These are phyloP conservation scores for Tachina lurida DNA, from an alignment of 2,888 invertebrate species.

Conservation along the genomic window DNA sequence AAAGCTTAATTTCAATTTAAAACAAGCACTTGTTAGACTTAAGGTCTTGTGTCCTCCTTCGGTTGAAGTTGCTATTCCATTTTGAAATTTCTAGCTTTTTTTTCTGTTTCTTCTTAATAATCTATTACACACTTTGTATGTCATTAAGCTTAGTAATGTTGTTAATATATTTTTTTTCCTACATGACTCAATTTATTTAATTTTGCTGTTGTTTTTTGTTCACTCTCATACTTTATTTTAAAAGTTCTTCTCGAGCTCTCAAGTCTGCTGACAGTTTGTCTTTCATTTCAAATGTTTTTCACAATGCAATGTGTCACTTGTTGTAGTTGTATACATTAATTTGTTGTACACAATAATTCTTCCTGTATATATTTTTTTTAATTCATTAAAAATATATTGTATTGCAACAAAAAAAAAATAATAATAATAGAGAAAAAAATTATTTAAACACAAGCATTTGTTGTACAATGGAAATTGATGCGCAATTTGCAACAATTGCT, in stretches of 20 bases:
- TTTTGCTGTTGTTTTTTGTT: neutral
- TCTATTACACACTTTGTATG: slow-evolving; percentile 49
- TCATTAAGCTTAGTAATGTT: slow-evolving; percentile 42
- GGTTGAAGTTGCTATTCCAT: neutral
- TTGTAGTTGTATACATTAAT: slow-evolving; percentile 2
- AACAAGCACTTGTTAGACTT: too few relatives aligned
- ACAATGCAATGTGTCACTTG: slow-evolving; percentile 62
- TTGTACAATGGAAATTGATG: slow-evolving; percentile 63
- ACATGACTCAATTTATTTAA: slow-evolving; percentile 62
- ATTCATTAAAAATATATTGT: slow-evolving; percentile 36
- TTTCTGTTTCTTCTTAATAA: neutral
- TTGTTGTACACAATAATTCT: slow-evolving; percentile 47
- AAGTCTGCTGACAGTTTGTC: slow-evolving; percentile 61
- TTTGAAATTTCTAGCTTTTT: neutral
- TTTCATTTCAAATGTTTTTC: slow-evolving; percentile 59
- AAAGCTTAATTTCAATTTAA: too few relatives aligned
- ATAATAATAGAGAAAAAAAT: slow-evolving; percentile 37
- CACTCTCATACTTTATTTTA: slow-evolving; percentile 7
- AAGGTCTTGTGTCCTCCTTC: neutral
- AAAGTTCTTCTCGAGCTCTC: slow-evolving; percentile 48
- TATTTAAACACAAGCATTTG: slow-evolving; percentile 29
- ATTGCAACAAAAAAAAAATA: neutral
- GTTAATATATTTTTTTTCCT: slow-evolving; percentile 36
- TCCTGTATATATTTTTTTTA: slow-evolving; percentile 58
- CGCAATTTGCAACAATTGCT: slow-evolving; percentile 73